These are phyloP conservation scores for Cylindroiulus punctatus DNA, from an alignment of 2,888 invertebrate genomes.

Conservation along the genomic window DNA sequence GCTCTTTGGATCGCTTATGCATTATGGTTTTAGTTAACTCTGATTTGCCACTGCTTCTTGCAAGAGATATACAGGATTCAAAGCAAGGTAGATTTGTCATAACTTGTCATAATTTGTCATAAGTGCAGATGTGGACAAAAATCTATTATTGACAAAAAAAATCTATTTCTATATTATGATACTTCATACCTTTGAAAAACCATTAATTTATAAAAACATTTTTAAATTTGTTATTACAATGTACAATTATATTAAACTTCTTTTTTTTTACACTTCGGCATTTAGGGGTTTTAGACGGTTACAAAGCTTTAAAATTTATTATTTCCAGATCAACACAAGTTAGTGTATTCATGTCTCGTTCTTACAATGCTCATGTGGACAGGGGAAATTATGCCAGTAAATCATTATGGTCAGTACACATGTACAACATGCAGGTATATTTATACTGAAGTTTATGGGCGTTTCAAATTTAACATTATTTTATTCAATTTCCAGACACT, in stretches of 20 bases:
- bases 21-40: slow-evolving; percentile 86
- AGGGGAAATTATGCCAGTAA: slow-evolving; percentile 79
- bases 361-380: slow-evolving; percentile 55
- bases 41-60: slow-evolving; percentile 88
- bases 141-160: background rate
- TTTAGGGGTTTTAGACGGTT: no score
- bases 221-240: no score
- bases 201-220: no score
- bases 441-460: background rate
- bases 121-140: background rate
- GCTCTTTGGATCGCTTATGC: slow-evolving; percentile 82
- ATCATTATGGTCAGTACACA: slow-evolving; percentile 74
- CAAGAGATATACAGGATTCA: slow-evolving; percentile 71
- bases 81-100: slow-evolving; percentile 59
- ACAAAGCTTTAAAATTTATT: slow-evolving; percentile 37
- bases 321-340: slow-evolving; percentile 57
- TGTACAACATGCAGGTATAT: background rate
- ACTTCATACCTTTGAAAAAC: no score
- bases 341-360: slow-evolving; percentile 50
- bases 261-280: no score
- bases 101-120: background rate
- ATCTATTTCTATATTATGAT: slow-evolving; percentile 52
- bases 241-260: no score
- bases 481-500: slow-evolving; percentile 73
- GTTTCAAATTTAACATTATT: background rate